Evolutionary conservation across 2,797 vertebrate genomes (phyloP).

Genomic region (Nannoperca obscura): DNA sequence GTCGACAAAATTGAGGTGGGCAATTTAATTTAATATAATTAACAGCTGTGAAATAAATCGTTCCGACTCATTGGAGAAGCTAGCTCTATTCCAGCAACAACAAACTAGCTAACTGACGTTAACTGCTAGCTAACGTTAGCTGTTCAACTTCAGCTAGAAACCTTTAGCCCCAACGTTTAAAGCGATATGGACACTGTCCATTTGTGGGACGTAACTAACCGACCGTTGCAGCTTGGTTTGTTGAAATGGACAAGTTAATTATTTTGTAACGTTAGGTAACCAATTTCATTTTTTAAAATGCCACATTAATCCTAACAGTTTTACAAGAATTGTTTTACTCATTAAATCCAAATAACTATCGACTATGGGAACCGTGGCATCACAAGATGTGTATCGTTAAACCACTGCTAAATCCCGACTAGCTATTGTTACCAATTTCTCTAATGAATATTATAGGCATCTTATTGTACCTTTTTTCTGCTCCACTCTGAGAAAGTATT

Average conservation of each 20-base stretch:
- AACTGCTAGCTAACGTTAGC: constrained; percentile 73
- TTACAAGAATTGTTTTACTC: neutral
- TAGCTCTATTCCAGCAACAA: constrained; percentile 38
- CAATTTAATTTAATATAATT: neutral
- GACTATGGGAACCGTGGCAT: neutral
- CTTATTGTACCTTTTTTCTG: neutral
- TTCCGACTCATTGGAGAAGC: constrained; percentile 18
- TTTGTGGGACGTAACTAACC: neutral
- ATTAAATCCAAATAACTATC: neutral
- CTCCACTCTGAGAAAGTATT: neutral
- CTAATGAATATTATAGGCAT: neutral
- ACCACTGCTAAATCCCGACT: neutral
- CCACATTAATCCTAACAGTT: neutral
- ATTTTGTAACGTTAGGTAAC: neutral
- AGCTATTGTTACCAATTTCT: neutral
- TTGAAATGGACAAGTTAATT: neutral
- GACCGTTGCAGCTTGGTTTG: neutral
- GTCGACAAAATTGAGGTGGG: constrained; percentile 95
- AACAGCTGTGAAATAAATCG: neutral
- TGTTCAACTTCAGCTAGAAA: constrained; percentile 45
- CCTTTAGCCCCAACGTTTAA: constrained; percentile 26
- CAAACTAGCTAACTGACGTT: constrained; percentile 60
- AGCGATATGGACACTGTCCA: neutral
- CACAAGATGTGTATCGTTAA: neutral
- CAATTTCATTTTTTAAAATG: neutral